phyloP scores from a whole-genome alignment of 1,140 invertebrate species.

The Cotesia typhae region DNA sequence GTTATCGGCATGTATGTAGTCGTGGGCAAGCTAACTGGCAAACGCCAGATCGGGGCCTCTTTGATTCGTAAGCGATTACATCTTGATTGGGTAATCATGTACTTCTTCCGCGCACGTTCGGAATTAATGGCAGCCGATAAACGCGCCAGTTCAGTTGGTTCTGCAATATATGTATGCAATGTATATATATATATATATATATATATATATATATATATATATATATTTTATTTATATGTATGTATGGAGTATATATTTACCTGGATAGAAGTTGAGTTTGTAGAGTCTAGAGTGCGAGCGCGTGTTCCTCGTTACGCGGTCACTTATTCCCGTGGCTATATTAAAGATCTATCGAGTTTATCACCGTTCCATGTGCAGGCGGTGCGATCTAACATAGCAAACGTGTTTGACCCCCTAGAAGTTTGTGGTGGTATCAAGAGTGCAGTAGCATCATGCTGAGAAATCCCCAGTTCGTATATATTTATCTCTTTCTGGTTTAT shows the following conservation, averaged over 20 bases:
- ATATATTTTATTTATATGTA: not conserved
- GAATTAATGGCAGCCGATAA: constrained; percentile 25
- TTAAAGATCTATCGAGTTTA: too few species aligned
- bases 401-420: too few species aligned
- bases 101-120: constrained; percentile 30
- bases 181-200: not conserved
- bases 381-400: too few species aligned
- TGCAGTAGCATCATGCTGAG: too few species aligned
- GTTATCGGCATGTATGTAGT: constrained; percentile 11
- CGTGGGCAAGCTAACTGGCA: too few species aligned
- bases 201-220: not conserved
- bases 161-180: not conserved
- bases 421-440: not conserved
- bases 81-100: constrained; percentile 37
- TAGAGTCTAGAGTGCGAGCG: not conserved
- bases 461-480: constrained; percentile 2
- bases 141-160: not conserved
- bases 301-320: constrained; percentile 9
- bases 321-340: not conserved
- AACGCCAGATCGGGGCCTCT: constrained; percentile 5
- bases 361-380: too few species aligned
- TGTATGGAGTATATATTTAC: too few species aligned
- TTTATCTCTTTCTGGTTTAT: not conserved
- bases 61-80: constrained; percentile 7
- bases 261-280: not conserved